phyloP scores from a whole-genome alignment of 2,113 vertebrate genomes.

The Protobothrops flavoviridis region DNA sequence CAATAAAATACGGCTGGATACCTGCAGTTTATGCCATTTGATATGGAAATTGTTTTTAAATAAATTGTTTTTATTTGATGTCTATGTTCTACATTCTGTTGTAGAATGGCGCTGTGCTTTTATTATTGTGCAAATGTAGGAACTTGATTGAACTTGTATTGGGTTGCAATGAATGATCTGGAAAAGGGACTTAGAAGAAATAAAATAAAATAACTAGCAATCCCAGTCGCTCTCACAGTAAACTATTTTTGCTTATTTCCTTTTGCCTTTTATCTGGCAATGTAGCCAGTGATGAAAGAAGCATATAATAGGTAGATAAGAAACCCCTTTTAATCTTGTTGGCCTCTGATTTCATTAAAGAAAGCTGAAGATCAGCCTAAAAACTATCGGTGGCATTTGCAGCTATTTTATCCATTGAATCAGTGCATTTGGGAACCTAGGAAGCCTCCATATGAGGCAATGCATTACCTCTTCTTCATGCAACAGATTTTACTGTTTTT shows the following conservation, averaged over 20 bases:
- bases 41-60: no score
- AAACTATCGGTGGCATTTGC: not conserved
- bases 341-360: not conserved
- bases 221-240: constrained; percentile 10
- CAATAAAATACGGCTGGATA: no score
- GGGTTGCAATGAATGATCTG: not conserved
- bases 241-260: constrained; percentile 23
- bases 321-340: not conserved
- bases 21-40: no score
- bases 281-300: no score
- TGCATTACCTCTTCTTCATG: not conserved
- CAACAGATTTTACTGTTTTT: constrained; percentile 9
- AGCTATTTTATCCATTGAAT: no score
- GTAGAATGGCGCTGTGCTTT: no score
- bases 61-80: no score
- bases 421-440: not conserved
- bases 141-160: not conserved
- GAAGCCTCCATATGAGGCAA: not conserved
- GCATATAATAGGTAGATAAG: not conserved
- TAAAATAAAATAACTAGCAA: not conserved
- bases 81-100: no score
- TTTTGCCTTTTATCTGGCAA: not conserved
- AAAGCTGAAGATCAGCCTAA: not conserved
- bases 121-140: no score
- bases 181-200: not conserved